Conservation (phyloP, 1,140 invertebrate genomes). For the Drosophila kurseongensis region DNA sequence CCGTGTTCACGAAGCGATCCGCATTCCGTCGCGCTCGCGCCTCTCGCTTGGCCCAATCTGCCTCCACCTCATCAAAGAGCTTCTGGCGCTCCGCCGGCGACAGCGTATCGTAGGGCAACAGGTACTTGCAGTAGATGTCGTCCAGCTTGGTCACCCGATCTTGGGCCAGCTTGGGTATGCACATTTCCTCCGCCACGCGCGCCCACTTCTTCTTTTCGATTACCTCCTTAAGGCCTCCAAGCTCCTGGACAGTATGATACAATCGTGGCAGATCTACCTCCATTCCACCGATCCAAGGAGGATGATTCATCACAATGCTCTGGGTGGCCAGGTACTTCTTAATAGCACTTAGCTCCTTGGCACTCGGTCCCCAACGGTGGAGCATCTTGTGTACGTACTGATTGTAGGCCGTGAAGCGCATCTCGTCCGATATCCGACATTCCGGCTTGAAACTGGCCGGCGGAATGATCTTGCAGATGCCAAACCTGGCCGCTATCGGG, state of each 20-base stretch:
- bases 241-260: conserved; percentile 93
- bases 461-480: conserved; percentile 95
- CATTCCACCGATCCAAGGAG: conserved; percentile 94
- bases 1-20: conserved; percentile 86
- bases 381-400: conserved; percentile 96
- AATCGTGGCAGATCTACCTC: conserved; percentile 95
- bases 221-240: conserved; percentile 95
- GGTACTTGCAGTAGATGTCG: conserved; percentile 96
- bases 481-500: conserved; percentile 91
- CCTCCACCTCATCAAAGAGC: conserved; percentile 90
- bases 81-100: conserved; percentile 91
- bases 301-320: conserved; percentile 90
- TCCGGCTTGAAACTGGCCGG: conserved; percentile 94
- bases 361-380: conserved; percentile 95
- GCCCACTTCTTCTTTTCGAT: conserved; percentile 96
- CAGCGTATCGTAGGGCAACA: conserved; percentile 95
- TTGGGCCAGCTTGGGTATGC: conserved; percentile 92
- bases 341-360: conserved; percentile 94
- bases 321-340: conserved; percentile 93
- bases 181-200: conserved; percentile 94
- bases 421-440: conserved; percentile 93
- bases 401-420: conserved; percentile 95
- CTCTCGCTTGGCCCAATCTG: conserved; percentile 89
- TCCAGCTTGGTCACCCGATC: conserved; percentile 94
- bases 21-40: conserved; percentile 84